These are phyloP conservation scores for Electrophaes corylata DNA, from an alignment of 2,888 invertebrate species.

Conservation along the genomic window DNA sequence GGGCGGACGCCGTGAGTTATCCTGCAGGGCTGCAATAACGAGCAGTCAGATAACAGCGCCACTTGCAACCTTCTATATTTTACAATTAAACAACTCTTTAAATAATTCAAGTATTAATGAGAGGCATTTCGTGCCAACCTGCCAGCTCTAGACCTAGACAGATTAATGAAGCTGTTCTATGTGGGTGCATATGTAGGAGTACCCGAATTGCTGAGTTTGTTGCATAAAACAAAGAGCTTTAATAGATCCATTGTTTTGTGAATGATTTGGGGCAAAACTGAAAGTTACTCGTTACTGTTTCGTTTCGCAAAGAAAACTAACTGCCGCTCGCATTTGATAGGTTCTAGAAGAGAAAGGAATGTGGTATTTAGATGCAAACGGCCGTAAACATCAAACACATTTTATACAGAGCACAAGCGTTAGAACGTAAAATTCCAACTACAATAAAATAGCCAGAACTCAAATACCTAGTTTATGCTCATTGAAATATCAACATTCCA, in stretches of 20 bases:
- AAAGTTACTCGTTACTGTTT: constrained; percentile 24
- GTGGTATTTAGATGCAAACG: neutral
- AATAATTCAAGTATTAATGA: constrained; percentile 50
- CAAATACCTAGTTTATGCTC: constrained; percentile 14
- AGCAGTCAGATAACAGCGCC: constrained; percentile 49
- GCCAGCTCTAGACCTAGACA: constrained; percentile 50
- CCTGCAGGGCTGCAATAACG: constrained; percentile 50
- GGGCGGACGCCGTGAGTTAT: constrained; percentile 66
- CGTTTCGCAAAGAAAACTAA: constrained; percentile 1
- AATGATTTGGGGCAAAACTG: constrained; percentile 23
- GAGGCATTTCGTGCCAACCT: constrained; percentile 52
- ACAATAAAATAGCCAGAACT: constrained; percentile 17
- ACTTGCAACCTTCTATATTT: constrained; percentile 26
- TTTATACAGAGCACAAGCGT: constrained; percentile 7
- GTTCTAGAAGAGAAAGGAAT: neutral
- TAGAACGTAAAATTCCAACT: constrained; percentile 12
- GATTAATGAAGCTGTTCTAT: constrained; percentile 41
- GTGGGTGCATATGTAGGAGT: constrained; percentile 68
- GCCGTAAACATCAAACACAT: constrained; percentile 12
- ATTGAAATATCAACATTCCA: constrained; percentile 34
- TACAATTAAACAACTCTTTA: constrained; percentile 40
- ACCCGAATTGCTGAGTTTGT: constrained; percentile 31
- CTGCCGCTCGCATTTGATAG: neutral
- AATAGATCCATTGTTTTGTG: constrained; percentile 29
- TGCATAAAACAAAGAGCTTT: constrained; percentile 52